These are phyloP conservation scores for Halisarca cf. caerulea DNA, from an alignment of 37 sponge, comb jelly and placozoan species.

Conservation along the genomic window DNA sequence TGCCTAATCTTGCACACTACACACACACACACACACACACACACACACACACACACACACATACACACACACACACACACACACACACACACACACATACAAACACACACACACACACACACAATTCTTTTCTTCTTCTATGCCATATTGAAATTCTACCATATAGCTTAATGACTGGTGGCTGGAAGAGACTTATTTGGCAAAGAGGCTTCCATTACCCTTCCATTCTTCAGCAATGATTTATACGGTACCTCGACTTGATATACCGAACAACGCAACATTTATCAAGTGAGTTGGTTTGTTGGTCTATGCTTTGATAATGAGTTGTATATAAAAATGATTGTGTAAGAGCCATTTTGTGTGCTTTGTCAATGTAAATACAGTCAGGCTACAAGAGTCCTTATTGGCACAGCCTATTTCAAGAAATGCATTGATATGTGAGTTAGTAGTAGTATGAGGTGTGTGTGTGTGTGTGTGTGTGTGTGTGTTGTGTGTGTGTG, in stretches of 20 bases:
- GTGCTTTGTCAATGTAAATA: background rate
- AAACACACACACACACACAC: too few species aligned
- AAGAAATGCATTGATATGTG: constrained; percentile 37
- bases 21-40: too few species aligned
- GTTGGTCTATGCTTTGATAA: background rate
- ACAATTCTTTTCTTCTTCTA: too few species aligned
- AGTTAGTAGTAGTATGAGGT: too few species aligned
- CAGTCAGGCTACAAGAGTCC: constrained; percentile 30
- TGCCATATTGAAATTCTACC: too few species aligned
- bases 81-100: too few species aligned
- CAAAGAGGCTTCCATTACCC: constrained; percentile 61
- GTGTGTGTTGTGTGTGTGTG: too few species aligned
- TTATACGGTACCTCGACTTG: constrained; percentile 38
- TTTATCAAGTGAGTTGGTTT: constrained; percentile 19
- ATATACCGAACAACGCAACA: constrained; percentile 11
- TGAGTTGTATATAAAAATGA: too few species aligned
- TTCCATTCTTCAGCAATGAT: constrained; percentile 71
- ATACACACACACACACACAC: too few species aligned
- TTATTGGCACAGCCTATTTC: constrained; percentile 28
- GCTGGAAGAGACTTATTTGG: constrained; percentile 78
- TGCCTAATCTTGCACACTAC: too few species aligned
- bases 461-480: too few species aligned
- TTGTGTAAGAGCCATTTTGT: background rate
- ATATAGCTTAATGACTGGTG: constrained; percentile 91
- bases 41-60: too few species aligned